phyloP scores from a whole-genome alignment of 37 sponge, comb jelly and placozoan genomes.

The Chondrilla cf. caribensis region DNA sequence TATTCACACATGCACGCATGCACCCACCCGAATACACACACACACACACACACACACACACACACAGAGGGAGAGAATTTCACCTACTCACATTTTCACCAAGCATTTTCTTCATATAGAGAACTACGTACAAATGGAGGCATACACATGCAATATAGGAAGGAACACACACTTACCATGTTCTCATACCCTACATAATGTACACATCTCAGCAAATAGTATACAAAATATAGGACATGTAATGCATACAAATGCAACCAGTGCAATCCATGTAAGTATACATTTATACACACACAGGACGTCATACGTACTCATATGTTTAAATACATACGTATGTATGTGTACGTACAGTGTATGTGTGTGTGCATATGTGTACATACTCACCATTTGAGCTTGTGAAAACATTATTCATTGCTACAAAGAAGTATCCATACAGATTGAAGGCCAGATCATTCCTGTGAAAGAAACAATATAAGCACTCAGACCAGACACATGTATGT shows the following conservation, averaged over 20 bases:
- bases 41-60: too few species aligned
- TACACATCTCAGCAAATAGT: background rate
- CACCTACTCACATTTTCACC: slow-evolving; percentile 55
- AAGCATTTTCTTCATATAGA: slow-evolving; percentile 73
- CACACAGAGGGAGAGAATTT: too few species aligned
- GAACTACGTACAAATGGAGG: slow-evolving; percentile 22
- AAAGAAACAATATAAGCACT: too few species aligned
- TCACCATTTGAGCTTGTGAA: slow-evolving; percentile 68
- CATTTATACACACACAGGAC: too few species aligned
- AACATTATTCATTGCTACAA: slow-evolving; percentile 63
- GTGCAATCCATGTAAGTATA: too few species aligned
- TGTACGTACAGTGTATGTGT: background rate
- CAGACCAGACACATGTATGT: too few species aligned
- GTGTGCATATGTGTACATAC: background rate
- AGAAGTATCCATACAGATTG: slow-evolving; percentile 65
- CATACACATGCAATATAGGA: background rate
- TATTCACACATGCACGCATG: too few species aligned
- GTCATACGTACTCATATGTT: background rate
- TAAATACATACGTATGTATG: background rate
- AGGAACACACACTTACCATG: background rate
- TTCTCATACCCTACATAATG: background rate
- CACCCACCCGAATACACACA: too few species aligned
- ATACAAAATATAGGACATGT: too few species aligned
- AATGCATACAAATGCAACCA: background rate
- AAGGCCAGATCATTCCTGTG: slow-evolving; percentile 72